Percentiles rank a stretch among this genome's conserved stretches.
Conservation (phyloP, 2,797 vertebrate genomes). For the Danio jaintianensis region DNA sequence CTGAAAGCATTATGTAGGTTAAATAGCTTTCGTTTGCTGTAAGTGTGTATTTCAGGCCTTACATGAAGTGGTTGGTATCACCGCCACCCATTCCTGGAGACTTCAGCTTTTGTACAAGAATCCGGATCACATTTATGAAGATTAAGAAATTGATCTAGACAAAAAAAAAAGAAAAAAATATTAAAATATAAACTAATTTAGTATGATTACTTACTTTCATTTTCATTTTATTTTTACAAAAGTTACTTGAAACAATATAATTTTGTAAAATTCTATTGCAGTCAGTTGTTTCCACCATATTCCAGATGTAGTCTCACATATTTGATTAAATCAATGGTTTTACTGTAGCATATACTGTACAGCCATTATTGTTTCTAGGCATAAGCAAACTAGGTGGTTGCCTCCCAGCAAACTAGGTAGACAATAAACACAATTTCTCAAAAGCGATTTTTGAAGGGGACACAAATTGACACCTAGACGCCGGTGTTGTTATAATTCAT, state of each 20-base stretch:
- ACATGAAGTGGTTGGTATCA: slow-evolving; percentile 87
- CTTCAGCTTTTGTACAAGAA: slow-evolving; percentile 86
- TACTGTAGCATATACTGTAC: not conserved
- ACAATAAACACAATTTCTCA: no score
- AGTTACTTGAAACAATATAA: not conserved
- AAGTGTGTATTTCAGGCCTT: slow-evolving; percentile 60
- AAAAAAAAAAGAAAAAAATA: not conserved
- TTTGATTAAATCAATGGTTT: not conserved
- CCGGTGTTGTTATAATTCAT: no score
- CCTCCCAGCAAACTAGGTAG: no score
- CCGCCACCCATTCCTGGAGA: slow-evolving; percentile 81
- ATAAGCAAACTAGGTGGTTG: no score
- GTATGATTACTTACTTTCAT: no score
- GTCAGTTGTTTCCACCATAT: not conserved
- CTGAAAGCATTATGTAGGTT: no score
- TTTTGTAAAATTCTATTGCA: not conserved
- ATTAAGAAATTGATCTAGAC: slow-evolving; percentile 87
- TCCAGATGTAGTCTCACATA: not conserved
- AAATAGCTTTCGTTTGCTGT: not conserved
- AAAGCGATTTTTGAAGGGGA: no score
- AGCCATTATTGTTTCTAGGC: no score
- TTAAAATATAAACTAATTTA: no score
- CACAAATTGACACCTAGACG: no score
- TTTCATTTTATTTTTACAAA: no score
- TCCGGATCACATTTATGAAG: slow-evolving; percentile 89